phyloP scores from a whole-genome alignment of 2,888 invertebrate species.

The Arctia plantaginis region DNA sequence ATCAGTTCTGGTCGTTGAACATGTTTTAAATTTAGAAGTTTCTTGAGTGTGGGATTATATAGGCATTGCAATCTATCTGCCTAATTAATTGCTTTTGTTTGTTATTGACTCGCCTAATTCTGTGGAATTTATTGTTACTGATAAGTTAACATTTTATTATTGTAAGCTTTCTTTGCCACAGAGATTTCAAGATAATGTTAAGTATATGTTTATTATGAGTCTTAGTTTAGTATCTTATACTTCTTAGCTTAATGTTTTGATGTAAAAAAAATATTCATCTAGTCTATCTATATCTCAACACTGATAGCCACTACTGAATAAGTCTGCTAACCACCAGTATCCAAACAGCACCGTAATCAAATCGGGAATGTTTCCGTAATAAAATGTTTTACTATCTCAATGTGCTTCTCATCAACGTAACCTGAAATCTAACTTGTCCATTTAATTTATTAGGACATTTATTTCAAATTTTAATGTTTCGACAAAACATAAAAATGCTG shows the following conservation, averaged over 20 bases:
- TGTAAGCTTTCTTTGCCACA: conserved; percentile 33
- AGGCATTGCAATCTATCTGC: conserved; percentile 56
- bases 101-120: conserved; percentile 51
- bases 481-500: conserved; percentile 49
- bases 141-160: conserved; percentile 45
- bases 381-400: conserved; percentile 77
- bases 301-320: conserved; percentile 39
- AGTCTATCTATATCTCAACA: conserved; percentile 19
- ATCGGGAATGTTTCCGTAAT: conserved; percentile 74
- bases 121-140: conserved; percentile 45
- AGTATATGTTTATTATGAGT: neutral
- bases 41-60: conserved; percentile 59
- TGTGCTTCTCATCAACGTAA: conserved; percentile 76
- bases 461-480: conserved; percentile 73
- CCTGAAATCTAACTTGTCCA: conserved; percentile 72
- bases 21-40: conserved; percentile 66
- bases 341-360: conserved; percentile 62
- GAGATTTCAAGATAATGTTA: conserved; percentile 22
- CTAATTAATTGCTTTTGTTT: conserved; percentile 64
- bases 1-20: conserved; percentile 68
- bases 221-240: neutral
- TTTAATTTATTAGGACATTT: conserved; percentile 80
- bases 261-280: neutral
- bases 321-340: conserved; percentile 40
- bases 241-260: neutral